phyloP scores from a whole-genome alignment of 2,113 vertebrate genomes.

The Rhodinocichla rosea region DNA sequence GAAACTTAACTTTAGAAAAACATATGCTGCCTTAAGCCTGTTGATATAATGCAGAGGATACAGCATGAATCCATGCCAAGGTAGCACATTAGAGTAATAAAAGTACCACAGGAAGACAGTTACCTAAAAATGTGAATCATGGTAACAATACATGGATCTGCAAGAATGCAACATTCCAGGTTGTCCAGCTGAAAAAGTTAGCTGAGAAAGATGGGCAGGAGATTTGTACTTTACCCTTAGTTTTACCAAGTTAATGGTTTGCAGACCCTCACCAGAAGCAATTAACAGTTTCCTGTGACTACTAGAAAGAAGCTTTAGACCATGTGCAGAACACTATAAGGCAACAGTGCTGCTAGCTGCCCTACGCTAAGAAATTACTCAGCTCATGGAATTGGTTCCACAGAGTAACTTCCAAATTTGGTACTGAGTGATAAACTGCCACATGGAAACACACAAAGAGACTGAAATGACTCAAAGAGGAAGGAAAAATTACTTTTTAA shows the following conservation, averaged over 20 bases:
- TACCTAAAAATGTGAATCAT: not conserved
- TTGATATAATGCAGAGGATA: not conserved
- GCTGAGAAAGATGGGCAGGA: not conserved
- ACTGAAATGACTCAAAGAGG: slow-evolving; percentile 7
- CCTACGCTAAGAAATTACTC: not conserved
- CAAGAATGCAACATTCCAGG: not conserved
- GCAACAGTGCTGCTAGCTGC: not conserved
- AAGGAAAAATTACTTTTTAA: not conserved
- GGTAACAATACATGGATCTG: not conserved
- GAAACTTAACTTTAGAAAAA: not conserved
- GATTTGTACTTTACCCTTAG: not conserved
- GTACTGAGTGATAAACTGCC: not conserved
- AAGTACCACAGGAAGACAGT: not conserved
- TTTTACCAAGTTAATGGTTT: not conserved
- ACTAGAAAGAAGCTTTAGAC: not conserved
- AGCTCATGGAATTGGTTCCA: not conserved
- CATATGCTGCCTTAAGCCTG: not conserved
- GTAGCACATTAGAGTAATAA: not conserved
- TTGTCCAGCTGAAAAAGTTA: not conserved
- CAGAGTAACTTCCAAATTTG: slow-evolving; percentile 36
- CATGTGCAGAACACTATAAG: not conserved
- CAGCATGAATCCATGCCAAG: not conserved
- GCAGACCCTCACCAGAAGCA: not conserved
- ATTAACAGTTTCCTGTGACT: not conserved
- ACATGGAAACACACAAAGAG: not conserved